Evolutionary conservation across 2,113 vertebrate species (phyloP).

Genomic region (Erythrolamprus reginae): DNA sequence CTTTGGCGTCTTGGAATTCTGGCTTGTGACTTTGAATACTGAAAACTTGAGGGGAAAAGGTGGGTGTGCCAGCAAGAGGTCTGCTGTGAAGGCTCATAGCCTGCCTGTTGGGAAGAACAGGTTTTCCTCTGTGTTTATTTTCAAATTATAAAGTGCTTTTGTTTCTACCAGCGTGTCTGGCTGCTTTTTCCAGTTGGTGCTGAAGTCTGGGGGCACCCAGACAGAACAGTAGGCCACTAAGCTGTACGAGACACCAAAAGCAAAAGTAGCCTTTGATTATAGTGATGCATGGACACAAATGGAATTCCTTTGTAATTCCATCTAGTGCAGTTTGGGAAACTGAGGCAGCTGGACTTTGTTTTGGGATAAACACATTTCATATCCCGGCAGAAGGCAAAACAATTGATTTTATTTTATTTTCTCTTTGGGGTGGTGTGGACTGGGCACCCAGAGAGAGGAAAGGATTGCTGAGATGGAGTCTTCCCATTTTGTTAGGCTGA

Average conservation of each 20-base stretch:
- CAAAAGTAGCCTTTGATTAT: too few relatives aligned
- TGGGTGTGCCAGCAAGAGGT: too few relatives aligned
- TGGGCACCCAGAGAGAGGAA: neutral
- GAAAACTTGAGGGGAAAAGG: too few relatives aligned
- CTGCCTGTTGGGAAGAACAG: too few relatives aligned
- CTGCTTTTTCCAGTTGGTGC: too few relatives aligned
- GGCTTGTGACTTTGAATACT: too few relatives aligned
- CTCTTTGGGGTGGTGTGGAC: neutral
- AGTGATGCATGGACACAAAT: neutral
- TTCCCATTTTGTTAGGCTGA: constrained; percentile 15
- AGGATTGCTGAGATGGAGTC: neutral
- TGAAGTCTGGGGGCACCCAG: too few relatives aligned
- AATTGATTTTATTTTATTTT: neutral
- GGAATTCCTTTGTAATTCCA: neutral
- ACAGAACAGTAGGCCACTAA: neutral
- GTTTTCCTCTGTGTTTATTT: too few relatives aligned
- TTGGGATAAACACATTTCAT: neutral
- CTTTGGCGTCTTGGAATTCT: too few relatives aligned
- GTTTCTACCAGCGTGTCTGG: too few relatives aligned
- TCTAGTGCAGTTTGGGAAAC: neutral
- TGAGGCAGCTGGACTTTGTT: neutral
- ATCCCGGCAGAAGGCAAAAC: neutral
- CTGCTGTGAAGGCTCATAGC: too few relatives aligned
- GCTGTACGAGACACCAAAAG: neutral
- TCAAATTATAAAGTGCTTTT: too few relatives aligned